phyloP scores from a whole-genome alignment of 2,888 invertebrate genomes.

The Sinhomidia bicolor region DNA sequence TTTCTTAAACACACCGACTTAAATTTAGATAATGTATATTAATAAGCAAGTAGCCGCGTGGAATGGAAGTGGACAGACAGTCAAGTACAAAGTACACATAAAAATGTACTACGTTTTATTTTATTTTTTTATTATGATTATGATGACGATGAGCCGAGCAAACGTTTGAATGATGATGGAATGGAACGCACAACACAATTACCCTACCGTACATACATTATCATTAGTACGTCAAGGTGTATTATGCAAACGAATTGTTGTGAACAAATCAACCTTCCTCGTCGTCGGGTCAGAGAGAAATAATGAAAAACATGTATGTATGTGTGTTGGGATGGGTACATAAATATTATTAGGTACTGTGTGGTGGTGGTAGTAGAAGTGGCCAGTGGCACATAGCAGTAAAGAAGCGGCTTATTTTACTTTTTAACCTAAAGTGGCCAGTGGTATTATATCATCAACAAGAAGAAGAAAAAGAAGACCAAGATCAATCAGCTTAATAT shows the following conservation, averaged over 20 bases:
- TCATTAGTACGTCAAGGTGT: slow-evolving; percentile 42
- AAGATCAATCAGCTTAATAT: slow-evolving; percentile 51
- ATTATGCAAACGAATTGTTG: slow-evolving; percentile 49
- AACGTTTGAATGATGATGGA: slow-evolving; percentile 24
- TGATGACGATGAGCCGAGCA: slow-evolving; percentile 17
- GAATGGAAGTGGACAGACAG: neutral
- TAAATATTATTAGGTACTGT: neutral
- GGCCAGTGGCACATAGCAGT: neutral
- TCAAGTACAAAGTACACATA: slow-evolving; percentile 39
- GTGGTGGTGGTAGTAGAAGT: too few relatives aligned
- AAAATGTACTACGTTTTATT: slow-evolving; percentile 18
- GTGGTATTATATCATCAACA: slow-evolving; percentile 43
- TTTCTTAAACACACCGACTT: slow-evolving; percentile 27
- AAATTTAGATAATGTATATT: neutral
- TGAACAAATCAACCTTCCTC: slow-evolving; percentile 6
- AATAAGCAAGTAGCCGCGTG: neutral
- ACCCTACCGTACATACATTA: slow-evolving; percentile 17
- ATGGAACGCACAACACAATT: slow-evolving; percentile 24
- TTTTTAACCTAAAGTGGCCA: neutral
- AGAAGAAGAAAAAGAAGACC: neutral
- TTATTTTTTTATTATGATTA: too few relatives aligned
- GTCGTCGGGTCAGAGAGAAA: too few relatives aligned
- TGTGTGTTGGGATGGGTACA: neutral
- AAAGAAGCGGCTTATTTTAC: slow-evolving; percentile 9
- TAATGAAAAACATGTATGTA: neutral